Conservation (phyloP, 2,113 vertebrate species). For the Halcyon senegalensis region DNA sequence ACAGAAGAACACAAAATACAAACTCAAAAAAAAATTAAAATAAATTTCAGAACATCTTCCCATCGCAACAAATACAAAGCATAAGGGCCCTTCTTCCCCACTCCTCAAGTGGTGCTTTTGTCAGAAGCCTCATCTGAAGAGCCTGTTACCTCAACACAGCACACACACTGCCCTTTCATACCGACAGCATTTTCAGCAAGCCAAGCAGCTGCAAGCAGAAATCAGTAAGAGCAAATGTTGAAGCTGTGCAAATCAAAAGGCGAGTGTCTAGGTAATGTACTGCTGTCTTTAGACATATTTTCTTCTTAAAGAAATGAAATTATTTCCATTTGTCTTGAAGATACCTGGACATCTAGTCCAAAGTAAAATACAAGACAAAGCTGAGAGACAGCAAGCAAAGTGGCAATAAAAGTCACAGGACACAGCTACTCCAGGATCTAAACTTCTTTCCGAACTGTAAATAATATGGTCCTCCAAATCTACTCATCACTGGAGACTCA, state of each 20-base stretch:
- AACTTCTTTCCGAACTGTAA: not conserved
- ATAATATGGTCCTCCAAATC: not conserved
- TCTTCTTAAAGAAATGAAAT: not conserved
- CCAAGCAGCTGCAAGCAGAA: not conserved
- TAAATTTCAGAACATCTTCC: not conserved
- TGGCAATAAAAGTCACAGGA: not conserved
- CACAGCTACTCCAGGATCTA: not conserved
- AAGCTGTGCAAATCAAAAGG: not conserved
- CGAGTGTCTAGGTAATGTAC: not conserved
- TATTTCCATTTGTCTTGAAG: not conserved
- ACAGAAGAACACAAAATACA: not conserved
- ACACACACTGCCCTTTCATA: not conserved
- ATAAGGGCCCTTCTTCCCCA: not conserved
- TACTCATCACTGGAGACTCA: not conserved
- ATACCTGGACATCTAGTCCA: not conserved
- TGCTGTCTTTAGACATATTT: not conserved
- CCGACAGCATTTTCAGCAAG: not conserved
- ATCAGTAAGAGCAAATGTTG: not conserved
- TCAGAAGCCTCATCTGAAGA: not conserved
- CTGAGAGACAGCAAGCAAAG: not conserved
- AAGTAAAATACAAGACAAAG: not conserved
- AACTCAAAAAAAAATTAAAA: not conserved
- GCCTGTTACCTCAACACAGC: not conserved
- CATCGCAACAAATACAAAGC: not conserved
- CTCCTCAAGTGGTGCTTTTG: not conserved